A percentile compares a stretch with the other conserved stretches of the same genome.
phyloP scores from a whole-genome alignment of 1,140 invertebrate species.

The Bombus consobrinus region DNA sequence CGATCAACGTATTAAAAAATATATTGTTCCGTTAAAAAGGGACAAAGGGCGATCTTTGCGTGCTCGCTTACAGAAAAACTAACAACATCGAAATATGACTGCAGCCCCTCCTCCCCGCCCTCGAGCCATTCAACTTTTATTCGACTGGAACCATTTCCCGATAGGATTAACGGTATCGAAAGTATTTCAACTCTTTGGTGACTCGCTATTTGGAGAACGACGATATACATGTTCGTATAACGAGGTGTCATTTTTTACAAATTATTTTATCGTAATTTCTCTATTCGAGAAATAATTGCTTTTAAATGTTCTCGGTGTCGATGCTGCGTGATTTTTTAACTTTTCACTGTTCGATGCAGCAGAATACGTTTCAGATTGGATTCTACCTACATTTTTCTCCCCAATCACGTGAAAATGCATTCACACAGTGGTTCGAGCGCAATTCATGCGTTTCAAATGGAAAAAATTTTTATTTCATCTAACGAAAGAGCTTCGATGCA shows the following conservation, averaged over 20 bases:
- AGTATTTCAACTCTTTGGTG: too few relatives aligned
- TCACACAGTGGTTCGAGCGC: not conserved
- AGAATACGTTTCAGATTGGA: slow-evolving; percentile 6
- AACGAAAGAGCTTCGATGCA: not conserved
- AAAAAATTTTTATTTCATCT: slow-evolving; percentile 19
- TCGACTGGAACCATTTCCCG: too few relatives aligned
- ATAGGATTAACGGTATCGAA: too few relatives aligned
- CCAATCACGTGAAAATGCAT: slow-evolving; percentile 11
- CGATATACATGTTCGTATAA: not conserved
- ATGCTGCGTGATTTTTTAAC: not conserved
- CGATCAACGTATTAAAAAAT: too few relatives aligned
- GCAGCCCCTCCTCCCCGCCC: too few relatives aligned
- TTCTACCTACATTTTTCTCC: slow-evolving; percentile 3
- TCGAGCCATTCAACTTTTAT: too few relatives aligned
- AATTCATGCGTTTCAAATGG: not conserved
- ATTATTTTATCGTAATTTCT: not conserved
- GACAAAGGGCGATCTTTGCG: too few relatives aligned
- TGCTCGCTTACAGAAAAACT: too few relatives aligned
- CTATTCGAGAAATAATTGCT: not conserved
- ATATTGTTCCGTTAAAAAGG: too few relatives aligned
- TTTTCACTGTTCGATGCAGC: not conserved
- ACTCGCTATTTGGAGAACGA: too few relatives aligned
- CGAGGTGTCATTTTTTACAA: too few relatives aligned
- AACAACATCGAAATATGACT: too few relatives aligned
- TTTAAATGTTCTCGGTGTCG: not conserved